A percentile compares a stretch with the other conserved stretches of the same genome.
Evolutionary conservation across 2,888 invertebrate genomes (phyloP).

Genomic region (Calephelis perditalis): DNA sequence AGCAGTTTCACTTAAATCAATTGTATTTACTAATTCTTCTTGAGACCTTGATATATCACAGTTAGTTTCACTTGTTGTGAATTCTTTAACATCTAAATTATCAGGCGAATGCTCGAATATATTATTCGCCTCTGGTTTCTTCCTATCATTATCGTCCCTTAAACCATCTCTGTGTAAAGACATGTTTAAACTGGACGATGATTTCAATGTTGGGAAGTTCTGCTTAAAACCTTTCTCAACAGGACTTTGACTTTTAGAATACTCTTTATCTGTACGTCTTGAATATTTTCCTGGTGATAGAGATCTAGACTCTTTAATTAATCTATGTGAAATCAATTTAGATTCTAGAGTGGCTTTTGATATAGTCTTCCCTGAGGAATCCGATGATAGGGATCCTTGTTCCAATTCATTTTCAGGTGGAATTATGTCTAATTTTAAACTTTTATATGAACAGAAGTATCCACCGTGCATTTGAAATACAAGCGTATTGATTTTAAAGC

Average conservation of each 20-base stretch:
- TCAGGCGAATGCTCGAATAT: constrained; percentile 70
- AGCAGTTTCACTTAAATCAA: constrained; percentile 70
- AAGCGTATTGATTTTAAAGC: constrained; percentile 84
- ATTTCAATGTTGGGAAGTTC: constrained; percentile 50
- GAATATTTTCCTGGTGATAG: constrained; percentile 57
- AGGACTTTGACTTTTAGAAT: constrained; percentile 72
- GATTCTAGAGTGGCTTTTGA: constrained; percentile 6
- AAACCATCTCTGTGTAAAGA: constrained; percentile 39
- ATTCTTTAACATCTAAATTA: constrained; percentile 55
- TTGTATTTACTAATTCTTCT: constrained; percentile 54
- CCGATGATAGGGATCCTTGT: constrained; percentile 61
- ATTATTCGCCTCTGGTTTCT: constrained; percentile 45
- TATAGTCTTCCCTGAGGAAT: constrained; percentile 56
- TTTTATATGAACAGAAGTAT: constrained; percentile 84
- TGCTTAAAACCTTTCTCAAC: constrained; percentile 60
- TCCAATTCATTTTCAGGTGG: constrained; percentile 65
- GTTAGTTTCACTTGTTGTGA: constrained; percentile 44
- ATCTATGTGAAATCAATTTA: constrained; percentile 38
- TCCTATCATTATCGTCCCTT: constrained; percentile 41
- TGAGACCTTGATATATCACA: constrained; percentile 50
- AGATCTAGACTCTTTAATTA: constrained; percentile 56
- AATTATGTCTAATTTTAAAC: constrained; percentile 68
- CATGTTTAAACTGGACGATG: constrained; percentile 58
- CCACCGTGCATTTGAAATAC: constrained; percentile 94
- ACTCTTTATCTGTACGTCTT: constrained; percentile 54